Evolutionary conservation across 1,140 invertebrate species (phyloP).

Genomic region (Drosophila nikananu): DNA sequence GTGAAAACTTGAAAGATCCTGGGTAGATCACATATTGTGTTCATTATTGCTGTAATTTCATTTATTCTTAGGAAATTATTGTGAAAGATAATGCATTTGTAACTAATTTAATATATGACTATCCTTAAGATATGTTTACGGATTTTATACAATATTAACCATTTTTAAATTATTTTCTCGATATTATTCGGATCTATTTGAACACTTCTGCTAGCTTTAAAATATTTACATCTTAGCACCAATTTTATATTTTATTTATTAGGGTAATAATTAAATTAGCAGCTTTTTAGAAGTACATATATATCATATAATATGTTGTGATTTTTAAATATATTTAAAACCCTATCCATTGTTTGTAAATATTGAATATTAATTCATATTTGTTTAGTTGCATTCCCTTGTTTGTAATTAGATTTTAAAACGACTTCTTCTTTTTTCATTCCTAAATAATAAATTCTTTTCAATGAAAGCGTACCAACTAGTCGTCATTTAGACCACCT

Average conservation of each 20-base stretch:
- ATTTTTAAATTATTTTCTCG: too few species aligned
- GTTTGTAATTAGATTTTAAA: neutral
- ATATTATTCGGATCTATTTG: neutral
- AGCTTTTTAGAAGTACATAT: neutral
- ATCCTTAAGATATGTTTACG: too few species aligned
- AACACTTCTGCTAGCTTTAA: neutral
- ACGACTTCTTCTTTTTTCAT: neutral
- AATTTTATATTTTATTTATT: neutral
- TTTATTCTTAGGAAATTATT: too few species aligned
- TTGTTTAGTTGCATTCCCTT: neutral
- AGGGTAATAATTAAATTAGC: neutral
- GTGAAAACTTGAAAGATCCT: too few species aligned
- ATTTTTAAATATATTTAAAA: neutral
- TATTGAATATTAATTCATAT: neutral
- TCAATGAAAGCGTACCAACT: neutral
- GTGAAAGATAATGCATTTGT: too few species aligned
- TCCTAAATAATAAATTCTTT: accelerated
- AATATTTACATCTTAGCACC: neutral
- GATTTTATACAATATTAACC: too few species aligned
- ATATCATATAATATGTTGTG: neutral
- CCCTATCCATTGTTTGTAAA: neutral
- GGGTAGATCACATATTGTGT: too few species aligned
- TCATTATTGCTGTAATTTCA: too few species aligned
- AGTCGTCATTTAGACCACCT: neutral
- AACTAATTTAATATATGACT: too few species aligned